A percentile compares a stretch with the other conserved stretches of the same genome.
These are phyloP conservation scores for Cladorhizidae sp. DNA, from an alignment of 37 sponge, comb jelly and placozoan genomes.

Conservation along the genomic window DNA sequence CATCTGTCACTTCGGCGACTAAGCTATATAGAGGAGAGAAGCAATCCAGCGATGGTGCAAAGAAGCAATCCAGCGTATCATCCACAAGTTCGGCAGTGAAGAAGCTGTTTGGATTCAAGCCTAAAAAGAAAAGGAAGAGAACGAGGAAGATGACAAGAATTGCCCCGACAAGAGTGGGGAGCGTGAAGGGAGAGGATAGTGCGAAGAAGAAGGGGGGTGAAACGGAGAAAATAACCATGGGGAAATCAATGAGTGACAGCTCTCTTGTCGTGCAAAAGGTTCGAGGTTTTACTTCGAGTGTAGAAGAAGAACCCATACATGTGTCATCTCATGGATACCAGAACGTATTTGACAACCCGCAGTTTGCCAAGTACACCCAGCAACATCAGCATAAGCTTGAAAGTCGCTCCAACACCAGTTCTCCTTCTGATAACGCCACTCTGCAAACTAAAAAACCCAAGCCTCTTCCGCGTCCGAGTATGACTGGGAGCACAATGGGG, in stretches of 20 bases:
- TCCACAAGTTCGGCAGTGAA: neutral
- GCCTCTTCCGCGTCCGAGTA: constrained; percentile 1
- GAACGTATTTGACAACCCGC: constrained; percentile 25
- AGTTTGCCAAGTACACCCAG: constrained; percentile 6
- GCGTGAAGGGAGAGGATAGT: too few species aligned
- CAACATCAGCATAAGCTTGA: neutral
- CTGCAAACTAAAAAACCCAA: constrained; percentile 23
- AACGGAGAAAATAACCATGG: too few species aligned
- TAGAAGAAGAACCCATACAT: neutral
- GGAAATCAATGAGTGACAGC: too few species aligned
- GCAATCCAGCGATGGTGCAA: neutral
- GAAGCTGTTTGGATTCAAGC: neutral
- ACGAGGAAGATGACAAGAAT: too few species aligned
- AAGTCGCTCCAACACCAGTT: neutral
- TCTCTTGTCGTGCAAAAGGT: neutral
- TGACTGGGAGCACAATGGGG: neutral
- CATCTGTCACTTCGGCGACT: too few species aligned
- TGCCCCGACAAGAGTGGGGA: too few species aligned
- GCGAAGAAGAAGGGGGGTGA: too few species aligned
- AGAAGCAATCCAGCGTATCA: neutral
- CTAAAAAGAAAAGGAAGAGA: neutral
- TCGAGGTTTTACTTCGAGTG: neutral
- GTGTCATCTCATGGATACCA: neutral
- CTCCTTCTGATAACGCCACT: neutral
- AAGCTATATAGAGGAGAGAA: neutral